Evolutionary conservation across 2,113 vertebrate species (phyloP).

Genomic region (Rallus limicola): DNA sequence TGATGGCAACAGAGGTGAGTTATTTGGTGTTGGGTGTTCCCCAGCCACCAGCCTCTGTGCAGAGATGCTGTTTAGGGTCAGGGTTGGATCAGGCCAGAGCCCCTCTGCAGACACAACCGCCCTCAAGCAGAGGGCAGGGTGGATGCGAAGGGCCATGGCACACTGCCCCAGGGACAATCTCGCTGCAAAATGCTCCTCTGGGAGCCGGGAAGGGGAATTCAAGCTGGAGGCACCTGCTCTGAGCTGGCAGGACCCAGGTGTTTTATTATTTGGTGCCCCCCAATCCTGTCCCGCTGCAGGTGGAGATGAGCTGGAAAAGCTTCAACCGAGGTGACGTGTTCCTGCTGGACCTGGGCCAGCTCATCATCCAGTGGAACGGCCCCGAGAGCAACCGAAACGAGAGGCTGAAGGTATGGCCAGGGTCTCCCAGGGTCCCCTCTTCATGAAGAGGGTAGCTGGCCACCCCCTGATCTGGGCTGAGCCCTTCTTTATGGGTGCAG

Average conservation of each 20-base stretch:
- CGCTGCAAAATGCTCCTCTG: not conserved
- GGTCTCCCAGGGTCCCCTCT: not conserved
- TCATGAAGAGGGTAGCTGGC: not conserved
- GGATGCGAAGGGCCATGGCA: not conserved
- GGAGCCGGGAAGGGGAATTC: not conserved
- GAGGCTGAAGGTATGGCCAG: conserved; percentile 77
- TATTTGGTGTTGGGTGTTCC: not conserved
- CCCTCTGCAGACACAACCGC: not conserved
- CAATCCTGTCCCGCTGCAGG: conserved; percentile 57
- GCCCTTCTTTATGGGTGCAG: conserved; percentile 42
- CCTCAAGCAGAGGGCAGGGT: not conserved
- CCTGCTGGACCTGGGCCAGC: conserved; percentile 85
- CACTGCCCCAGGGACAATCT: not conserved
- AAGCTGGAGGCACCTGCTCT: not conserved
- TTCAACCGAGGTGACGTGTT: conserved; percentile 89
- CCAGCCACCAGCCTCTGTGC: not conserved
- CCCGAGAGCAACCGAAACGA: conserved; percentile 84
- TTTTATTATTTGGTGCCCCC: not conserved
- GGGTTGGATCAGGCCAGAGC: not conserved
- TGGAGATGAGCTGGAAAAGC: conserved; percentile 87
- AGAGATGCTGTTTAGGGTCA: not conserved
- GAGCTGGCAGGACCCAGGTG: not conserved
- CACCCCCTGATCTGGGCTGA: not conserved
- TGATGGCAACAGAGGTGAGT: conserved; percentile 84
- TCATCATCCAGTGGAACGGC: conserved; percentile 91